A percentile compares a stretch with the other conserved stretches of the same genome.
Evolutionary conservation across 2,888 invertebrate genomes (phyloP).

Genomic region (Lathronympha strigana): DNA sequence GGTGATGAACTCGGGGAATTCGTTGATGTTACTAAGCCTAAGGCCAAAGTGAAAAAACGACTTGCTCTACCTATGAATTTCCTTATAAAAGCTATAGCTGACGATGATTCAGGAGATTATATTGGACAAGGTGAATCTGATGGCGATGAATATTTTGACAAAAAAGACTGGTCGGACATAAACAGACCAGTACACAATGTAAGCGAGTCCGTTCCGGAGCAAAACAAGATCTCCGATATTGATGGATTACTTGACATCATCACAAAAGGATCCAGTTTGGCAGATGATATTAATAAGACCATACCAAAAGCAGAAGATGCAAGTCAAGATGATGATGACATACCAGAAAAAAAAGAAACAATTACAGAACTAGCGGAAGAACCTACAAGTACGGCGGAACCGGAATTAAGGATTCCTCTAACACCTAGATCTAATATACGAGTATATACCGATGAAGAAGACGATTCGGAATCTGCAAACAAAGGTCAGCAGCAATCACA

Average conservation of each 20-base stretch:
- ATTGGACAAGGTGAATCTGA: slow-evolving; percentile 65
- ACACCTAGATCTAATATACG: not conserved
- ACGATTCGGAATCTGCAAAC: not conserved
- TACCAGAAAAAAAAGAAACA: slow-evolving; percentile 26
- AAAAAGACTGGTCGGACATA: slow-evolving; percentile 72
- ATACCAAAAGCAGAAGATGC: slow-evolving; percentile 39
- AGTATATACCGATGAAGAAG: slow-evolving; percentile 36
- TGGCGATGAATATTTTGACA: slow-evolving; percentile 71
- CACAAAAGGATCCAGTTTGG: slow-evolving; percentile 52
- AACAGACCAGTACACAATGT: slow-evolving; percentile 52
- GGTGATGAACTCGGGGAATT: slow-evolving; percentile 73
- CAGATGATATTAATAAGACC: slow-evolving; percentile 49
- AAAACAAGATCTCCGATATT: slow-evolving; percentile 61
- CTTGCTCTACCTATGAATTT: slow-evolving; percentile 71
- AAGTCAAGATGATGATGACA: slow-evolving; percentile 39
- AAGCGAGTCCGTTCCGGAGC: not conserved
- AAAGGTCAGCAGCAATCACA: slow-evolving; percentile 33
- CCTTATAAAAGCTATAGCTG: slow-evolving; percentile 64
- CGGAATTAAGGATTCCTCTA: slow-evolving; percentile 6
- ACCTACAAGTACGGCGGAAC: slow-evolving; percentile 13
- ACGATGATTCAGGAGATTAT: slow-evolving; percentile 66
- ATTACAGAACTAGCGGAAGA: slow-evolving; percentile 9
- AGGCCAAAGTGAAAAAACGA: slow-evolving; percentile 71
- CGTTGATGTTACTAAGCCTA: slow-evolving; percentile 55
- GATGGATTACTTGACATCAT: slow-evolving; percentile 71